A percentile compares a stretch with the other conserved stretches of the same genome.
Conservation (phyloP, 2,113 vertebrate genomes). For the Petroica traversi region DNA sequence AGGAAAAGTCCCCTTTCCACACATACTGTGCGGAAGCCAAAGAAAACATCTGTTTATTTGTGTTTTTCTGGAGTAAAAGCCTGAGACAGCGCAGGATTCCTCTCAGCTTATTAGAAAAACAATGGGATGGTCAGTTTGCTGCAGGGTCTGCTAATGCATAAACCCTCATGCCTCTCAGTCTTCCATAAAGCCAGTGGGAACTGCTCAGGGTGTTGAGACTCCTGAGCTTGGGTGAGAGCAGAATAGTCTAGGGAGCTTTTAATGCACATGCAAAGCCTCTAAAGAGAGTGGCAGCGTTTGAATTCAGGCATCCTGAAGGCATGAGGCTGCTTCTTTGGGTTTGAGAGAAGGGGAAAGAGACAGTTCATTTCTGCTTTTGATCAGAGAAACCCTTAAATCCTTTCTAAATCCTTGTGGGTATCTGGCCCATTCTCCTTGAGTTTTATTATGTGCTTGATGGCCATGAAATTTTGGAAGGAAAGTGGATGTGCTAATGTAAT, state of each 20-base stretch:
- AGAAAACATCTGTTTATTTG: background rate
- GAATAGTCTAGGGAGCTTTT: background rate
- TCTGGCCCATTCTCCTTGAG: background rate
- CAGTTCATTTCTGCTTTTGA: background rate
- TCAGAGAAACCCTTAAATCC: background rate
- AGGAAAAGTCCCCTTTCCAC: background rate
- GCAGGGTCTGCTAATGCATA: background rate
- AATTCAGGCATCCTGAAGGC: background rate
- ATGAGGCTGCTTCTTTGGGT: background rate
- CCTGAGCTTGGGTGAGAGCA: background rate
- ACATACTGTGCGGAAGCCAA: background rate
- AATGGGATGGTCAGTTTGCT: background rate
- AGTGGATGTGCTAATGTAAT: background rate
- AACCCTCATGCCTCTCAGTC: background rate
- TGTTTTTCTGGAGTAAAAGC: background rate
- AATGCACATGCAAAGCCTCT: background rate
- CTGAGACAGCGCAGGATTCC: background rate
- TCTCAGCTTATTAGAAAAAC: background rate
- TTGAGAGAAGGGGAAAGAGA: background rate
- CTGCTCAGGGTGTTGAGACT: background rate
- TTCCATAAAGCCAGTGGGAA: background rate
- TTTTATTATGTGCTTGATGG: background rate
- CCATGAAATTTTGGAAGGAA: background rate
- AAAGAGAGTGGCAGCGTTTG: background rate
- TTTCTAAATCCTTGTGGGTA: background rate